Evolutionary conservation across 1,140 invertebrate genomes (phyloP), one percentile per base, ranked within the genome.

Genomic region (Psix sp.): DNA sequence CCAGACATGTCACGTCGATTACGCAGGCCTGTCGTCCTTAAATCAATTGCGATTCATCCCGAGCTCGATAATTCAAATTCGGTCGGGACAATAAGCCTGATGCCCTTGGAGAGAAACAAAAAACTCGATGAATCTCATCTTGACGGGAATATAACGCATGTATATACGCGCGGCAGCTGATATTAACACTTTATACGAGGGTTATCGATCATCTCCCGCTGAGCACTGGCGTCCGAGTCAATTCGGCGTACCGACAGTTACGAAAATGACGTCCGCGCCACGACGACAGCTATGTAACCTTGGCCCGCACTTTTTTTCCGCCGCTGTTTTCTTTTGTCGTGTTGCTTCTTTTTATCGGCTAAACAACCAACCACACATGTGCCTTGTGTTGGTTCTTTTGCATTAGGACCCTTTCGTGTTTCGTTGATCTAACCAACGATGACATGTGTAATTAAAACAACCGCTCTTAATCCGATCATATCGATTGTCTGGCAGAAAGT

Each of bases 151-250:
- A 17, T 16, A 54, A 62, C 56, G 45, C 15, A 54, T 60, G 66
- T 7, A 7, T 29, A 29, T 62, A 54, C 57, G 18, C 24, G 60
- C 48, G 45, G 70, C 49, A 62, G 56, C 62, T 57, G 56, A 74
- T 74, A 74, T 60, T 60, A 60, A 74, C 71, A 74, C 56, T 62
- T 74, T 54, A 56, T 42, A 67, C 31, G 40, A 54, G 56, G 57
- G 71, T 73, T 60, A 66, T 73, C 54, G 56, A 73, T 73, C 70
- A 73, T 66, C 60, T 66, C 62, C 70, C 62, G 70, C 56, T 24
- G 70, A 16, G 59, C 9, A 45, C 43, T 49, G 54, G 38, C 70
- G 39, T 66, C 36, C 17, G 49, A 66, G 68, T 65, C 60, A 65
- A 65, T 73, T 65, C 52, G n/a, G n/a, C n/a, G n/a, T n/a, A n/a